A percentile compares a stretch with the other conserved stretches of the same genome.
These are phyloP conservation scores for Cosmia trapezina DNA, from an alignment of 2,888 invertebrate genomes.

Conservation along the genomic window DNA sequence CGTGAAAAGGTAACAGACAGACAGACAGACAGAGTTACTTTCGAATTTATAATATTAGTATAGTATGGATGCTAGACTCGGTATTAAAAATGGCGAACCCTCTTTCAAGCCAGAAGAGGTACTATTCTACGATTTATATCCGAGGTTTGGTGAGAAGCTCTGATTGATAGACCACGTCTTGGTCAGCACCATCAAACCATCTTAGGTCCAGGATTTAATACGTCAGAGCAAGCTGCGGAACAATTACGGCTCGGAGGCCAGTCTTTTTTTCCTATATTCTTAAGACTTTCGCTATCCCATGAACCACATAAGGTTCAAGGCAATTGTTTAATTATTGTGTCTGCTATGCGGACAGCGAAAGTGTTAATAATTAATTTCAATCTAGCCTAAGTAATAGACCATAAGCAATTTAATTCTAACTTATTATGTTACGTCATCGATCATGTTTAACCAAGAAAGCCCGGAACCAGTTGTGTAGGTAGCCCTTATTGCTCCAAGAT, in stretches of 20 bases:
- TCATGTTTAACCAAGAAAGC: not conserved
- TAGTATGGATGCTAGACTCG: no score
- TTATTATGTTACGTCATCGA: not conserved
- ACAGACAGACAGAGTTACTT: no score
- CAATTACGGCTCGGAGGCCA: not conserved
- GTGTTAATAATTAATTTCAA: not conserved
- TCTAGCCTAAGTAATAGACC: no score
- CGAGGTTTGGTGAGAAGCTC: not conserved
- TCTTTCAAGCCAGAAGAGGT: not conserved
- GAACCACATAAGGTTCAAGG: no score
- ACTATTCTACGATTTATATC: not conserved
- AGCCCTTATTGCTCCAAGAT: constrained; percentile 14
- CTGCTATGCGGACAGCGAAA: no score
- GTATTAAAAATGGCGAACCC: not conserved
- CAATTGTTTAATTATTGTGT: no score
- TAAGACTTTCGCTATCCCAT: no score
- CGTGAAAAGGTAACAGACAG: no score
- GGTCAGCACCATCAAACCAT: not conserved
- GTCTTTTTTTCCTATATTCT: not conserved
- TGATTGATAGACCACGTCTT: not conserved
- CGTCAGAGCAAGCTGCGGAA: not conserved
- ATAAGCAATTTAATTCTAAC: not conserved
- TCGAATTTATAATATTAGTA: no score
- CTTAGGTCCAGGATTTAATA: not conserved
- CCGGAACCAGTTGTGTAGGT: constrained; percentile 1